Evolutionary conservation across 2,113 vertebrate genomes (phyloP).

Genomic region (Oncorhynchus keta): DNA sequence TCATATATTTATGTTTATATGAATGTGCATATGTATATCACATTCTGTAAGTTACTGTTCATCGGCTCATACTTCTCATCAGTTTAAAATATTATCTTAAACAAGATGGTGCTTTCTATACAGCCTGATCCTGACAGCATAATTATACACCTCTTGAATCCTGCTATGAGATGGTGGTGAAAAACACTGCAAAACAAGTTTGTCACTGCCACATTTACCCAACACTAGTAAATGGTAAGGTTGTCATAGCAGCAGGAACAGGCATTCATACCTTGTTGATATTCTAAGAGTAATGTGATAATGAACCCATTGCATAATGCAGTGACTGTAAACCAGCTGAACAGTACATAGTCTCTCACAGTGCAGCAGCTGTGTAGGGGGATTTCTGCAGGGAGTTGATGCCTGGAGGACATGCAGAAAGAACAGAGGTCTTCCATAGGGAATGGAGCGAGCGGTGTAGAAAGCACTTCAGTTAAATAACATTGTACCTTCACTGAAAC

Average conservation of each 20-base stretch:
- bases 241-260: slow-evolving; percentile 12
- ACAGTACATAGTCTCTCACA: background rate
- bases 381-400: too few species aligned
- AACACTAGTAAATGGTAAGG: background rate
- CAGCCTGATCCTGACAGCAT: slow-evolving; percentile 37
- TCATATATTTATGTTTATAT: slow-evolving; percentile 65
- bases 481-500: slow-evolving; percentile 68
- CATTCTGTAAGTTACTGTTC: slow-evolving; percentile 76
- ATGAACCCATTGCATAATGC: slow-evolving; percentile 47
- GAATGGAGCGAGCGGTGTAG: slow-evolving; percentile 68
- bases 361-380: too few species aligned
- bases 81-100: slow-evolving; percentile 66
- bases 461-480: slow-evolving; percentile 69
- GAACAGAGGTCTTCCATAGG: slow-evolving; percentile 10
- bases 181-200: background rate
- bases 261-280: slow-evolving; percentile 9
- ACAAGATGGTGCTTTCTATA: slow-evolving; percentile 68
- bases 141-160: background rate
- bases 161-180: background rate
- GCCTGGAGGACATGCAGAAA: slow-evolving; percentile 6
- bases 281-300: background rate
- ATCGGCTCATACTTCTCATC: slow-evolving; percentile 66
- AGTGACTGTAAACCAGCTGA: slow-evolving; percentile 50
- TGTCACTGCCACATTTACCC: background rate
- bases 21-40: slow-evolving; percentile 71